phyloP scores from a whole-genome alignment of 1,140 invertebrate species.

The Drosophila elegans region DNA sequence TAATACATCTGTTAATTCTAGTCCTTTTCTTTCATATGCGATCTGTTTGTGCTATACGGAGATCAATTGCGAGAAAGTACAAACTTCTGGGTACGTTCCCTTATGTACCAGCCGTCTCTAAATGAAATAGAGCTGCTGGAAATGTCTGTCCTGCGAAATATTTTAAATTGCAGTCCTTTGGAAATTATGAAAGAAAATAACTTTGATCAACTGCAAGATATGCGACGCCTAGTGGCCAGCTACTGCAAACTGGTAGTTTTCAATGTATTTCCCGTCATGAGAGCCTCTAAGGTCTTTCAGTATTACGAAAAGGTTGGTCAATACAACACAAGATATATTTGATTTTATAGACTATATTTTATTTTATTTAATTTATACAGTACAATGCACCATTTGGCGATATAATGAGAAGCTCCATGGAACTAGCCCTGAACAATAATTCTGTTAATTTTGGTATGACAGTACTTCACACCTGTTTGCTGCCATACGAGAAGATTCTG shows the following conservation, averaged over 20 bases:
- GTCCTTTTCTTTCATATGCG: slow-evolving; percentile 45
- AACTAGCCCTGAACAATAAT: slow-evolving; percentile 40
- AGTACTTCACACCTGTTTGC: slow-evolving; percentile 50
- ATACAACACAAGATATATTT: no score
- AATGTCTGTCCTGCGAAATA: slow-evolving; percentile 8
- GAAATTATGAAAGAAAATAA: background rate
- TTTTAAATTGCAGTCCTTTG: slow-evolving; percentile 3
- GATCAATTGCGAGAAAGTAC: background rate
- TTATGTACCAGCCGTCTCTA: slow-evolving; percentile 6
- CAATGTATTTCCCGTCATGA: slow-evolving; percentile 58
- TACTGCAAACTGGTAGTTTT: slow-evolving; percentile 56
- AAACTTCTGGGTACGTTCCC: background rate
- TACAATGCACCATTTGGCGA: slow-evolving; percentile 38
- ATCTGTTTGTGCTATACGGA: slow-evolving; percentile 43
- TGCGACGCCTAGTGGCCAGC: slow-evolving; percentile 28
- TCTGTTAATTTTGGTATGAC: slow-evolving; percentile 59
- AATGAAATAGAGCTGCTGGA: slow-evolving; percentile 45
- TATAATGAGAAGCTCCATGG: slow-evolving; percentile 44
- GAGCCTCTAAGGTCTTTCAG: slow-evolving; percentile 30
- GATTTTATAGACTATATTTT: no score
- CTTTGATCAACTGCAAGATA: slow-evolving; percentile 9
- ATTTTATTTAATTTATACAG: slow-evolving; percentile 2
- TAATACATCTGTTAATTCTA: background rate
- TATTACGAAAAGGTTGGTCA: slow-evolving; percentile 41
- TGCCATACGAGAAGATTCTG: slow-evolving; percentile 22